Conservation (phyloP, 2,888 invertebrate genomes). For the Prosopocoilus inquinatus region DNA sequence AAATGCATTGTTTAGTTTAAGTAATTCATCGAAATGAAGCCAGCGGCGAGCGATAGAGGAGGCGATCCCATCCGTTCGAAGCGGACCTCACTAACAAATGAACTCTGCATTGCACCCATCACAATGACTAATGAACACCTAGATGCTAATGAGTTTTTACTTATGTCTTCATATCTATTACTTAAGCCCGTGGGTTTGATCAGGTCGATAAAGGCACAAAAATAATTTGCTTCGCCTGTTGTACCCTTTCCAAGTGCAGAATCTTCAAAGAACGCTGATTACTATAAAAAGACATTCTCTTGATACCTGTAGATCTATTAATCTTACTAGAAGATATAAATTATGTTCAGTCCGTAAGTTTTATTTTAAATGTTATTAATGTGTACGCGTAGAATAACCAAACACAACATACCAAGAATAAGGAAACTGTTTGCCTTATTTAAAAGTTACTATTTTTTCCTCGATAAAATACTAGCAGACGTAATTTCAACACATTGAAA, state of each 20-base stretch:
- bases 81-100: conserved; percentile 28
- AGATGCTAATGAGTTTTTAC: conserved; percentile 39
- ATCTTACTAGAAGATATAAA: no score
- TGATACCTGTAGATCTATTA: no score
- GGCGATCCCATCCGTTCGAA: conserved; percentile 21
- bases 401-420: no score
- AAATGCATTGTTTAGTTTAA: conserved; percentile 25
- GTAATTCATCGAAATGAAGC: conserved; percentile 22
- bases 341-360: no score
- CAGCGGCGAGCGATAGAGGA: conserved; percentile 13
- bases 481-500: no score
- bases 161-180: conserved; percentile 41
- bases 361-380: no score
- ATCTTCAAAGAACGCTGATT: no score
- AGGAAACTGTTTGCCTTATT: no score
- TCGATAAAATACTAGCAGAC: no score
- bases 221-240: conserved; percentile 21
- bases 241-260: conserved; percentile 11
- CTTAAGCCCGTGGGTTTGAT: conserved; percentile 21
- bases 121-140: conserved; percentile 37
- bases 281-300: no score
- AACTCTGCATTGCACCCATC: conserved; percentile 30
- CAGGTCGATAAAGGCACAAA: conserved; percentile 16
- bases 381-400: no score
- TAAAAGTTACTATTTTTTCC: no score